Conservation (phyloP, 2,797 vertebrate species). For the Eulemur mongoz region DNA sequence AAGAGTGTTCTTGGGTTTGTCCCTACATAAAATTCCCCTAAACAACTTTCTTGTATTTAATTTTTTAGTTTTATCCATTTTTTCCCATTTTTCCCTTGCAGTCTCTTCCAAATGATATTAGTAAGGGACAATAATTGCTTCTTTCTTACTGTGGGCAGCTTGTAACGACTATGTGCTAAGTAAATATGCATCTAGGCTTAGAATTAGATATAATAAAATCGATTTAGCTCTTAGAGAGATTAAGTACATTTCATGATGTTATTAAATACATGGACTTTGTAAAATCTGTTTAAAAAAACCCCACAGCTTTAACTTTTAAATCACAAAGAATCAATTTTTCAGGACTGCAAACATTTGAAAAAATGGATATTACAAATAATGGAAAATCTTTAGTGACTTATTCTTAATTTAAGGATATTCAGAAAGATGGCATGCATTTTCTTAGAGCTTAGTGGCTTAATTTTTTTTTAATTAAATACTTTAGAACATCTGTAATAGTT, state of each 20-base stretch:
- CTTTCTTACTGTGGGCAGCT: neutral
- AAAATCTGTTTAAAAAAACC: neutral
- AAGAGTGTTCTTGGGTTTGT: neutral
- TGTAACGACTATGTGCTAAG: neutral
- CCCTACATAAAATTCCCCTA: neutral
- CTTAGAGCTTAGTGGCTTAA: neutral
- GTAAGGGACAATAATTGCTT: neutral
- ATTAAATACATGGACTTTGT: neutral
- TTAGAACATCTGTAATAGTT: neutral
- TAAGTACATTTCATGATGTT: neutral
- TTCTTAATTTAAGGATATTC: slow-evolving; percentile 34
- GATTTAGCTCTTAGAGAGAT: neutral
- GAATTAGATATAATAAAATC: neutral
- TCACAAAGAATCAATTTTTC: neutral
- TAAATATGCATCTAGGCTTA: neutral
- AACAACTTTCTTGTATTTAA: neutral
- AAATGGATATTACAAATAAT: slow-evolving; percentile 7
- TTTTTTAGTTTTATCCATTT: slow-evolving; percentile 13
- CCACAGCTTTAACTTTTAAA: neutral
- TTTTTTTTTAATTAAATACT: slow-evolving; percentile 10
- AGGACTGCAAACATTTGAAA: neutral
- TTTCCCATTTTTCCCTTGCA: neutral
- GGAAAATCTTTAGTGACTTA: neutral
- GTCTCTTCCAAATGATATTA: neutral
- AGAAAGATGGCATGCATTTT: neutral